A percentile compares a stretch with the other conserved stretches of the same genome.
Conservation (phyloP, 2,888 invertebrate genomes). For the Meteorus cinctellus region DNA sequence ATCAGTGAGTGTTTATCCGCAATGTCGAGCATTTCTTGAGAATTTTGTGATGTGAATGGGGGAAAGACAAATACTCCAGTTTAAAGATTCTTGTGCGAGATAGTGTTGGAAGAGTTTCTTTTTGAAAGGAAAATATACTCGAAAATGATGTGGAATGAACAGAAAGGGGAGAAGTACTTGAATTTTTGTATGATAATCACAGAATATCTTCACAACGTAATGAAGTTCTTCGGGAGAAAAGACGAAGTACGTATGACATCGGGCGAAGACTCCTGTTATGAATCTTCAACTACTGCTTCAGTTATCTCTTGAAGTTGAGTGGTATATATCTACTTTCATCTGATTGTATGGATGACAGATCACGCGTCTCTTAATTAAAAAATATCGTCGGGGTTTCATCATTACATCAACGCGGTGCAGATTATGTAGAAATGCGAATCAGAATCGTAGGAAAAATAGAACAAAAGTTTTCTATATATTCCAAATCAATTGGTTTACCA, state of each 20-base stretch:
- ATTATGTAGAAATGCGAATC: not conserved
- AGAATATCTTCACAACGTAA: not conserved
- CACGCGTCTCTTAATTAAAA: not conserved
- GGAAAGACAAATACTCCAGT: conserved; percentile 4
- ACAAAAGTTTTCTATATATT: not conserved
- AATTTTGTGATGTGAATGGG: conserved; percentile 5
- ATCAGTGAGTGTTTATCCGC: conserved; percentile 21
- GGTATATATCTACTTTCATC: not conserved
- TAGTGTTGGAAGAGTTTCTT: not conserved
- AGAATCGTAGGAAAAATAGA: not conserved
- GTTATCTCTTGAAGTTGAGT: not conserved
- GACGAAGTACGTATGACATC: no score
- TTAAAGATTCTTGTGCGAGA: conserved; percentile 7
- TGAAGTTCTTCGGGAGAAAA: no score
- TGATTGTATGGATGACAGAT: not conserved
- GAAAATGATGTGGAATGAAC: not conserved
- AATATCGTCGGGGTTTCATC: not conserved
- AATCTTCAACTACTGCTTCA: not conserved
- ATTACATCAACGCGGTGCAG: not conserved
- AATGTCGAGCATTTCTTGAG: conserved; percentile 21
- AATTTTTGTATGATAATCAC: not conserved
- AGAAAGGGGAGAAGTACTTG: not conserved
- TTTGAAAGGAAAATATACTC: not conserved
- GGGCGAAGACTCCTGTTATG: not conserved
- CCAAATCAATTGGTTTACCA: conserved; percentile 11